These are phyloP conservation scores for Hippopotamyrus pictus DNA, from an alignment of 2,797 vertebrate genomes.

Conservation along the genomic window DNA sequence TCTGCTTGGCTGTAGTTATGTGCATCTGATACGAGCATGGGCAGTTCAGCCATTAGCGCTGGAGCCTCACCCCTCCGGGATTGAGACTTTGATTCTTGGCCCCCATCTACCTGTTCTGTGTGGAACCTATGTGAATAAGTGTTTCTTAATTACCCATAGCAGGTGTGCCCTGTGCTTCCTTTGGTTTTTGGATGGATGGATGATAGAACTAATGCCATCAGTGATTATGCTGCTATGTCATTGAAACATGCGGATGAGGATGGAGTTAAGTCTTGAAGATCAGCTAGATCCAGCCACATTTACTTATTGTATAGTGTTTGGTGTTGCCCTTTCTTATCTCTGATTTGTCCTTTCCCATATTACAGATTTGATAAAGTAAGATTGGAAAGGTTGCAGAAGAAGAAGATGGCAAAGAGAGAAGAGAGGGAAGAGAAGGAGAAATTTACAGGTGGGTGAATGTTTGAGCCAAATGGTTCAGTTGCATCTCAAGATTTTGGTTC, in stretches of 20 bases:
- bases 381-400: slow-evolving; percentile 60
- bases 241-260: not conserved
- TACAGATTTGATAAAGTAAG: slow-evolving; percentile 66
- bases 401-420: slow-evolving; percentile 61
- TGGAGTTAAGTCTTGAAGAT: not conserved
- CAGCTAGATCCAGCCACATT: not conserved
- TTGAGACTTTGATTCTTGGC: not conserved
- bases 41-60: not conserved
- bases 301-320: not conserved
- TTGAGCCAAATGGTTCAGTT: not conserved
- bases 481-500: not conserved
- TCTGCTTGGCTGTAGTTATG: not conserved
- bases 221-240: not conserved
- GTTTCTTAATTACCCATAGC: not conserved
- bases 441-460: slow-evolving; percentile 60
- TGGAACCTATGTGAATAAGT: not conserved
- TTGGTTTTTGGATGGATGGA: not conserved
- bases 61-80: not conserved
- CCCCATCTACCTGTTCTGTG: not conserved
- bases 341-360: not conserved
- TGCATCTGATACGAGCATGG: not conserved
- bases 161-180: not conserved
- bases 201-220: not conserved
- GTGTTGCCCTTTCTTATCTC: not conserved
- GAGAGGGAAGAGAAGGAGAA: slow-evolving; percentile 66